Percentiles rank a stretch among this genome's conserved stretches.
These are phyloP conservation scores for Cheilinus undulatus DNA, from an alignment of 2,113 vertebrate species.

Conservation along the genomic window DNA sequence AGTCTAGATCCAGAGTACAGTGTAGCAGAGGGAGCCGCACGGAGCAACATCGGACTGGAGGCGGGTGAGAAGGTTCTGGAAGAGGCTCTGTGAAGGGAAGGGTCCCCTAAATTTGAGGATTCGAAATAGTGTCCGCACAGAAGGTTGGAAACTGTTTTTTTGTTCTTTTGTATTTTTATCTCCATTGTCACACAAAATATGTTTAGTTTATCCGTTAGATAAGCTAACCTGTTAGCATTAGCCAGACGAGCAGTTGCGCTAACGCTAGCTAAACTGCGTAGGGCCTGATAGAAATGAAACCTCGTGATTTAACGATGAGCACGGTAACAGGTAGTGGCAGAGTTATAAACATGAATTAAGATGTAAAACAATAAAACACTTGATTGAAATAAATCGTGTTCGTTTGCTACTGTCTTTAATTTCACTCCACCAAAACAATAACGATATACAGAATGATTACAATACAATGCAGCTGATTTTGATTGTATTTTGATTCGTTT, in stretches of 20 bases:
- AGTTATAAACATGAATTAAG: not conserved
- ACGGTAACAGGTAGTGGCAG: not conserved
- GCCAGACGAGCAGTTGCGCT: not conserved
- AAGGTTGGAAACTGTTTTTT: slow-evolving; percentile 34
- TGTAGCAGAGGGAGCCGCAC: too few relatives aligned
- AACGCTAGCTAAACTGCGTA: slow-evolving; percentile 25
- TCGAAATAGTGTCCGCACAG: not conserved
- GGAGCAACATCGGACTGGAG: too few relatives aligned
- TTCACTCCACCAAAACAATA: too few relatives aligned
- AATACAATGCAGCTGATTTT: too few relatives aligned
- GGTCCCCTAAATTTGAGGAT: slow-evolving; percentile 4
- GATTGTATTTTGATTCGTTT: too few relatives aligned
- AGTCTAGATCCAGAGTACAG: too few relatives aligned
- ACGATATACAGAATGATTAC: too few relatives aligned
- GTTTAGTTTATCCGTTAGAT: not conserved
- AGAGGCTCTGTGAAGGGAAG: slow-evolving; percentile 15
- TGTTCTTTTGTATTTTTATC: too few relatives aligned
- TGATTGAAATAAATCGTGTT: too few relatives aligned
- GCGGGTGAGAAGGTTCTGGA: slow-evolving; percentile 65
- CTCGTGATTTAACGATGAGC: not conserved
- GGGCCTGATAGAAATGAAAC: slow-evolving; percentile 24
- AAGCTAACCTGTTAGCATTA: slow-evolving; percentile 20
- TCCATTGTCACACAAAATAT: not conserved
- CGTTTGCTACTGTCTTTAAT: too few relatives aligned
- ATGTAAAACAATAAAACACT: too few relatives aligned